A percentile compares a stretch with the other conserved stretches of the same genome.
Conservation (phyloP, 2,888 invertebrate species). For the Torymus aiolomorphi region DNA sequence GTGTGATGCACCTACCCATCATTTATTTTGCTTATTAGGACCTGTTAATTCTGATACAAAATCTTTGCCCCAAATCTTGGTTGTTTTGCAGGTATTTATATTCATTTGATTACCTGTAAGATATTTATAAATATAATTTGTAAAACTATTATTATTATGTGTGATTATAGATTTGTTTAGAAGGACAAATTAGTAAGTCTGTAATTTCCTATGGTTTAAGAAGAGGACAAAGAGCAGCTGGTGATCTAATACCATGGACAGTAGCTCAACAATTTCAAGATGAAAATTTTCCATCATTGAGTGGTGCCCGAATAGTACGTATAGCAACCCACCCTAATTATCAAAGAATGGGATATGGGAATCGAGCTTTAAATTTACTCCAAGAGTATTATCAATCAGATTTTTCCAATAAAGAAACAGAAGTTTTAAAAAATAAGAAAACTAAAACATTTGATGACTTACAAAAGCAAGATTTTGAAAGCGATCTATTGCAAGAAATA, state of each 20-base stretch:
- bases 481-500: slow-evolving; percentile 83
- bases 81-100: slow-evolving; percentile 85
- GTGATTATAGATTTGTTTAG: slow-evolving; percentile 79
- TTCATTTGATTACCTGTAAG: background rate
- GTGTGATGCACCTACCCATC: slow-evolving; percentile 99
- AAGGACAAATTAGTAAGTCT: slow-evolving; percentile 84
- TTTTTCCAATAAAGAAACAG: slow-evolving; percentile 84
- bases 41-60: slow-evolving; percentile 86
- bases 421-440: slow-evolving; percentile 60
- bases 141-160: background rate
- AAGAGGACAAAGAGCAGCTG: slow-evolving; percentile 92
- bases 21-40: slow-evolving; percentile 94
- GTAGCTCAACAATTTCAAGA: slow-evolving; percentile 97
- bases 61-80: slow-evolving; percentile 92
- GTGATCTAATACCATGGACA: slow-evolving; percentile 99
- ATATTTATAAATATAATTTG: slow-evolving; percentile 7
- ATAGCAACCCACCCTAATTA: slow-evolving; percentile 99
- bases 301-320: slow-evolving; percentile 94
- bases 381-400: slow-evolving; percentile 93
- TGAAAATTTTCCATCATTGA: slow-evolving; percentile 91
- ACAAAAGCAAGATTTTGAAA: slow-evolving; percentile 78
- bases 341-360: slow-evolving; percentile 98
- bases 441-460: slow-evolving; percentile 74
- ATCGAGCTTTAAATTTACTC: slow-evolving; percentile 88
- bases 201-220: slow-evolving; percentile 87